A percentile compares a stretch with the other conserved stretches of the same genome.
Conservation (phyloP, 1,140 invertebrate genomes). For the Lamellibrachia luymesi region DNA sequence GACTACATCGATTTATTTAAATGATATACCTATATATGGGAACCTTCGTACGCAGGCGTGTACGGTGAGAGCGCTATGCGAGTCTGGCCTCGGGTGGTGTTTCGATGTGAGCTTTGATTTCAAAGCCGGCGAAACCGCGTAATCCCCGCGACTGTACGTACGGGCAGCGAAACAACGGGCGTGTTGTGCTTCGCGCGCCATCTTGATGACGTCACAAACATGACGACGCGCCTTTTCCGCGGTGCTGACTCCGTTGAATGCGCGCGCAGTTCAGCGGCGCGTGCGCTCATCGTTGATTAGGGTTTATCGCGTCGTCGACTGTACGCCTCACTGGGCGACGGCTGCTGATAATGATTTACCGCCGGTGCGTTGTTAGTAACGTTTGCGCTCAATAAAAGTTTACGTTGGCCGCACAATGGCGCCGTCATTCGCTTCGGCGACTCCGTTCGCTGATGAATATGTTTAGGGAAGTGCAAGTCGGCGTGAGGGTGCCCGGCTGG, state of each 20-base stretch:
- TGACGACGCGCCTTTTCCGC: background rate
- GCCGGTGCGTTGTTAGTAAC: background rate
- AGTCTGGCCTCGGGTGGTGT: background rate
- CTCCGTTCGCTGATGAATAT: background rate
- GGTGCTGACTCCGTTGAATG: background rate
- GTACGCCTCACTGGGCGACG: background rate
- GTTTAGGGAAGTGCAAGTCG: background rate
- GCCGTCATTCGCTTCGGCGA: background rate
- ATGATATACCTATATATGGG: no score
- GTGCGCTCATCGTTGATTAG: background rate
- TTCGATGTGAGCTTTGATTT: background rate
- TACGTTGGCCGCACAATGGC: background rate
- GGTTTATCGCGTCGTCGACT: background rate
- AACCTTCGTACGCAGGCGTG: no score
- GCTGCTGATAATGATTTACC: background rate
- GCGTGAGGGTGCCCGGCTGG: background rate
- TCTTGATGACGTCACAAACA: background rate
- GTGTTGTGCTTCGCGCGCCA: background rate
- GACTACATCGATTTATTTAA: no score
- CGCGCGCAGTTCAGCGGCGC: background rate
- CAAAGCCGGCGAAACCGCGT: background rate
- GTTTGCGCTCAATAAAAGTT: slow-evolving; percentile 1
- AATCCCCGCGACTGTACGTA: background rate
- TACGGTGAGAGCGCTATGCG: no score
- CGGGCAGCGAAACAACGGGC: background rate